phyloP scores from a whole-genome alignment of 2,888 invertebrate genomes.

The Unio delphinus region DNA sequence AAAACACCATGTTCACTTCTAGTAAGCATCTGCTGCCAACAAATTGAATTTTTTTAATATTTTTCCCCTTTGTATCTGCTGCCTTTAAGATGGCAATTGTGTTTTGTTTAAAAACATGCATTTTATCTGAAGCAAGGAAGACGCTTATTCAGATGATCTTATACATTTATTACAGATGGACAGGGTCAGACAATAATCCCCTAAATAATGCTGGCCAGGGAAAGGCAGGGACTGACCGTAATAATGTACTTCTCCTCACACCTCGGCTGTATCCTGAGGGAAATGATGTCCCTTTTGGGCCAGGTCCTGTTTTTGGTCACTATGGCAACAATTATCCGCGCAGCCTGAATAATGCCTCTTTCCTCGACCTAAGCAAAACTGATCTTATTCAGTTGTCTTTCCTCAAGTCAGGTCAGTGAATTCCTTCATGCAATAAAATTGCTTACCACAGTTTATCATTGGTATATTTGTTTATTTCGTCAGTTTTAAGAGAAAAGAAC shows the following conservation, averaged over 20 bases:
- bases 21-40: too few relatives aligned
- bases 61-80: too few relatives aligned
- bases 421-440: too few relatives aligned
- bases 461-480: too few relatives aligned
- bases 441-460: too few relatives aligned
- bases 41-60: too few relatives aligned
- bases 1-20: too few relatives aligned
- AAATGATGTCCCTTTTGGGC: conserved; percentile 40
- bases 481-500: too few relatives aligned
- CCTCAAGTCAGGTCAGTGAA: conserved; percentile 48
- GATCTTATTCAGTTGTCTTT: conserved; percentile 61
- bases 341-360: conserved; percentile 46
- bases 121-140: too few relatives aligned
- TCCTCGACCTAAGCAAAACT: conserved; percentile 54
- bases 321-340: conserved; percentile 67
- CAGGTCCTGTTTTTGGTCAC: conserved; percentile 57
- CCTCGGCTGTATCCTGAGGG: conserved; percentile 58
- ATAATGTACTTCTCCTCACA: conserved; percentile 63
- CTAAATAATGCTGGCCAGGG: conserved; percentile 70
- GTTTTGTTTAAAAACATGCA: too few relatives aligned
- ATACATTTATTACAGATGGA: conserved; percentile 61
- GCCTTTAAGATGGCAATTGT: too few relatives aligned
- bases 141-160: too few relatives aligned
- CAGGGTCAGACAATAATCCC: conserved; percentile 70
- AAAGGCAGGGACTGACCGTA: conserved; percentile 66